Percentiles rank a stretch among this genome's conserved stretches.
These are phyloP conservation scores for Acrocyrtus sp. DNA, from an alignment of 2,888 invertebrate genomes.

Conservation along the genomic window DNA sequence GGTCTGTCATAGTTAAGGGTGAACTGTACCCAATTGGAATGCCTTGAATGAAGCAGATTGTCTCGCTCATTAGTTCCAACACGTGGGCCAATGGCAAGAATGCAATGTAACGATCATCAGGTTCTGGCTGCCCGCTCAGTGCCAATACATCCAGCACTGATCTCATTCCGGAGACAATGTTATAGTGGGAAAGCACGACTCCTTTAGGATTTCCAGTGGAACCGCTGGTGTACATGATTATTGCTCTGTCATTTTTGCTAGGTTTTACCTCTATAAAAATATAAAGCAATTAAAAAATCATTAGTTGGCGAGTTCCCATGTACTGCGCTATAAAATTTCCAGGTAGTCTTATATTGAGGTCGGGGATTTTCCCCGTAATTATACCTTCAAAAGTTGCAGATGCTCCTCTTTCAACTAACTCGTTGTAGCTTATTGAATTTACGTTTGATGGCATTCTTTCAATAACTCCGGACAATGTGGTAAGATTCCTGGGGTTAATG, in stretches of 20 bases:
- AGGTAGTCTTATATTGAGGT: too few relatives aligned
- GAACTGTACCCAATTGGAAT: slow-evolving; percentile 84
- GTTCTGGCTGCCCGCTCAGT: slow-evolving; percentile 41
- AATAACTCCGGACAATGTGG: neutral
- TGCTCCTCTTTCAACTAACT: slow-evolving; percentile 42
- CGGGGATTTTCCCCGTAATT: neutral
- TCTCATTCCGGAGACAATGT: slow-evolving; percentile 82
- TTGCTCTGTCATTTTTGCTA: slow-evolving; percentile 83
- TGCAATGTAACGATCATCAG: slow-evolving; percentile 85
- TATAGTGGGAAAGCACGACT: slow-evolving; percentile 82
- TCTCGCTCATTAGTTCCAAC: slow-evolving; percentile 80
- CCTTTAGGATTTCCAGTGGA: slow-evolving; percentile 77
- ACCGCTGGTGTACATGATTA: slow-evolving; percentile 99
- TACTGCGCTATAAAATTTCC: too few relatives aligned
- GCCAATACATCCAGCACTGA: slow-evolving; percentile 78
- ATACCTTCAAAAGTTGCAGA: slow-evolving; percentile 27
- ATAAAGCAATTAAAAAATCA: too few relatives aligned
- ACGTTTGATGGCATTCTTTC: slow-evolving; percentile 44
- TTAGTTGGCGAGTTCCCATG: too few relatives aligned
- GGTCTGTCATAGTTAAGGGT: slow-evolving; percentile 90
- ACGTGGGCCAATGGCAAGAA: slow-evolving; percentile 98
- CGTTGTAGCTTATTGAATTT: slow-evolving; percentile 41
- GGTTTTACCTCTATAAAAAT: slow-evolving; percentile 41
- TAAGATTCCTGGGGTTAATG: slow-evolving; percentile 76
- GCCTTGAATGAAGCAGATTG: slow-evolving; percentile 62